Conservation (phyloP, 2,797 vertebrate genomes). For the Hoplostethus atlanticus region DNA sequence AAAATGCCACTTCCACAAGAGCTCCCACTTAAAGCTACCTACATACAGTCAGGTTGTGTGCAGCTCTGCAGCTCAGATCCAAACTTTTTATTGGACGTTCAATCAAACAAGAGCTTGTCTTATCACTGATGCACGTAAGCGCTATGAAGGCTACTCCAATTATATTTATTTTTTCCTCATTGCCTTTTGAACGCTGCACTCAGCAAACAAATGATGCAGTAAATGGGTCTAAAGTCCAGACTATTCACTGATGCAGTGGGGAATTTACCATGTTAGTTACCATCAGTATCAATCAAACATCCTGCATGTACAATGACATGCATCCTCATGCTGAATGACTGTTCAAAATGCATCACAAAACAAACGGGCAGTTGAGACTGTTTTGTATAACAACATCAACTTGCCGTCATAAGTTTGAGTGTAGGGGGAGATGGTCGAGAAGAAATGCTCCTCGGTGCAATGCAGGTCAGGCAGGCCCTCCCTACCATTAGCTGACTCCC, state of each 20-base stretch:
- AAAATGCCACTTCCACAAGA: conserved; percentile 69
- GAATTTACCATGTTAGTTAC: neutral
- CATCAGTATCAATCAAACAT: conserved; percentile 21
- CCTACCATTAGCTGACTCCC: conserved; percentile 8
- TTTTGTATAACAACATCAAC: neutral
- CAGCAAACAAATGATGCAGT: conserved; percentile 40
- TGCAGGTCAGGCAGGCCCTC: neutral
- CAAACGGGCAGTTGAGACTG: neutral
- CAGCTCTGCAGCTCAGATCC: conserved; percentile 3
- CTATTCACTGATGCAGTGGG: neutral
- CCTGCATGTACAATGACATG: neutral
- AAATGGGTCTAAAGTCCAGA: conserved; percentile 67
- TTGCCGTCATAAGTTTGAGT: neutral
- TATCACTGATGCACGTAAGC: neutral
- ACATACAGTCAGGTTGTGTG: conserved; percentile 53
- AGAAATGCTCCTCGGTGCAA: neutral
- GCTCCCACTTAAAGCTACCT: conserved; percentile 75
- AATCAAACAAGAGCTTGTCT: neutral
- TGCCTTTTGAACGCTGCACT: conserved; percentile 13
- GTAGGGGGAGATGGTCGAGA: neutral
- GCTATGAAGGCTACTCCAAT: conserved; percentile 27
- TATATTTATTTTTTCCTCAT: conserved; percentile 1
- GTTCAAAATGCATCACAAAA: neutral
- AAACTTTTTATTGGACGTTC: neutral
- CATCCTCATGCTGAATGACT: neutral